Evolutionary conservation across 2,113 vertebrate species (phyloP).

Genomic region (Illadopsis cleaveri): DNA sequence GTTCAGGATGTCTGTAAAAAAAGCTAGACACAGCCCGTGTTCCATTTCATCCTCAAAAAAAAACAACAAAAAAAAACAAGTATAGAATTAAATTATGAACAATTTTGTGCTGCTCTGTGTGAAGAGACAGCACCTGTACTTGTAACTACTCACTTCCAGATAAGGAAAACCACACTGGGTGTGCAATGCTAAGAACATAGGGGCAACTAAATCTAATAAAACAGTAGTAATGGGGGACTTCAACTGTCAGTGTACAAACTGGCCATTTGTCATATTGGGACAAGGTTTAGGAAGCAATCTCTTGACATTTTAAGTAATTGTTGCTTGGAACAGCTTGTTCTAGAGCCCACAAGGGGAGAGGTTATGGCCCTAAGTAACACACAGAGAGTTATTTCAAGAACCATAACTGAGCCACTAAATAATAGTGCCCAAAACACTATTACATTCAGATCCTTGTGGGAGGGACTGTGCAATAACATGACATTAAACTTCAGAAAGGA

Average conservation of each 20-base stretch:
- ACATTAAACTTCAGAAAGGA: not conserved
- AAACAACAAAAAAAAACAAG: no score
- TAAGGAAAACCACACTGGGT: not conserved
- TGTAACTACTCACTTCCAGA: not conserved
- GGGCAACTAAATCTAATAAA: conserved; percentile 40
- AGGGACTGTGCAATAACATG: not conserved
- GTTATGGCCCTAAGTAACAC: conserved; percentile 50
- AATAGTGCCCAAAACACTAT: conserved; percentile 35
- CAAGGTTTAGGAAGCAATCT: conserved; percentile 48
- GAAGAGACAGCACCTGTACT: not conserved
- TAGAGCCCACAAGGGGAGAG: conserved; percentile 62
- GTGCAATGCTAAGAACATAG: not conserved
- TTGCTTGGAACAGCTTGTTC: conserved; percentile 48
- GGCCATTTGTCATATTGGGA: conserved; percentile 46
- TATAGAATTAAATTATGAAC: not conserved
- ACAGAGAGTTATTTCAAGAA: conserved; percentile 39
- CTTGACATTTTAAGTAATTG: conserved; percentile 65
- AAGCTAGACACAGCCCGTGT: not conserved
- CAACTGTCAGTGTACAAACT: conserved; percentile 35
- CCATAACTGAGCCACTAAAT: conserved; percentile 33
- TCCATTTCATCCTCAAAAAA: not conserved
- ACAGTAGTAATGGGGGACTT: conserved; percentile 12
- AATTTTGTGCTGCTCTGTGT: not conserved
- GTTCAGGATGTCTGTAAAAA: not conserved
- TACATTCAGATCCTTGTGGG: conserved; percentile 35